Evolutionary conservation across 2,888 invertebrate species (phyloP), one percentile per base, ranked within the genome.

Genomic region (Drosophila anceps): DNA sequence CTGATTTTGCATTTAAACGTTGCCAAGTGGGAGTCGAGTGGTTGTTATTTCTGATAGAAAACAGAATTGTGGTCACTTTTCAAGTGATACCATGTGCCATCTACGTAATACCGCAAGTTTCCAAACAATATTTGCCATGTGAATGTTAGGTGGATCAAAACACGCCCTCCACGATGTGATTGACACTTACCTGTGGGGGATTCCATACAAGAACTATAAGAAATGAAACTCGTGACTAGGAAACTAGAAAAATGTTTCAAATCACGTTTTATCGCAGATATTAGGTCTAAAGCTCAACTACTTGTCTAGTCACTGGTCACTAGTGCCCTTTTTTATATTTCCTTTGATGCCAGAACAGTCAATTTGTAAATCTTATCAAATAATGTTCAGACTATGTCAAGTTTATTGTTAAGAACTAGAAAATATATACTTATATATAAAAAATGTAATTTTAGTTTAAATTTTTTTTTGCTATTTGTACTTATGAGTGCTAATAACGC

Each of bases 21-120:
- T 82, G 79, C 84, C 79, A 79, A 66, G 67, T 76, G 76, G 82
- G 69, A 61, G 70, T 64, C 60, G 57, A 82, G 77, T 79, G 72
- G 24, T 65, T 54, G 12, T 51, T 71, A 4, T 48, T 58, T 69
- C 70, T 43, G 73, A 80, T 43, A 33, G 29, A 29, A 60, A 18
- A 31, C 18, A 18, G 50, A 50, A 18, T 31, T 18, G 31, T 39
- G 27, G 27, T 39, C 35, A 35, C 27, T 46, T 70, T 67, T 62
- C 43, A 50, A 73, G 62, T 59, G 48, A 58, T 39, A 27, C 55
- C 63, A 62, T 35, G 62, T 62, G 43, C 13, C 13, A 20, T 43
- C 27, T 24, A 31, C 39, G 15, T 18, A 37, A 7, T 53, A 20
- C 51, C 13, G 12, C 5, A 18, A 46, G 39, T 46, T 59, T 24